These are phyloP conservation scores for Bacillus rossius DNA, from an alignment of 1,140 invertebrate genomes.

Conservation along the genomic window DNA sequence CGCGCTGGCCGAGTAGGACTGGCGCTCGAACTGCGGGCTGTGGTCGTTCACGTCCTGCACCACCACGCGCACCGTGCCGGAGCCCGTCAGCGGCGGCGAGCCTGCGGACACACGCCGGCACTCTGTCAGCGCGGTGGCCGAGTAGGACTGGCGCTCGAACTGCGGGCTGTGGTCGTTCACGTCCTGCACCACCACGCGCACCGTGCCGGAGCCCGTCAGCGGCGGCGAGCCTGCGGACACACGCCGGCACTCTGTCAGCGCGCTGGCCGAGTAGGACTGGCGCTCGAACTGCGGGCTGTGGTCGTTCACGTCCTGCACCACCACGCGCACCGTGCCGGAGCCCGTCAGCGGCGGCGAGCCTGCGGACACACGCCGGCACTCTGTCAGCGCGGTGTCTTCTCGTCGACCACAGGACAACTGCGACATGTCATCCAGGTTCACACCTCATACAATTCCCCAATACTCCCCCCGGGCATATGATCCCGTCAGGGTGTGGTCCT, in stretches of 20 bases:
- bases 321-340: slow-evolving; percentile 76
- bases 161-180: slow-evolving; percentile 89
- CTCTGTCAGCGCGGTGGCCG: slow-evolving; percentile 43
- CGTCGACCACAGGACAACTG: no score
- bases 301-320: slow-evolving; percentile 92
- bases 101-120: slow-evolving; percentile 89
- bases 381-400: slow-evolving; percentile 57
- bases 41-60: slow-evolving; percentile 94
- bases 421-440: no score
- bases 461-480: no score
- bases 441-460: no score
- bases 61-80: slow-evolving; percentile 75
- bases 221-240: slow-evolving; percentile 82
- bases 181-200: slow-evolving; percentile 83
- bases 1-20: slow-evolving; percentile 51
- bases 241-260: slow-evolving; percentile 74
- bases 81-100: slow-evolving; percentile 70
- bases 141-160: slow-evolving; percentile 71
- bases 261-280: slow-evolving; percentile 66
- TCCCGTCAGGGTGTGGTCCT: no score
- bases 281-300: slow-evolving; percentile 80
- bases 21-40: slow-evolving; percentile 72
- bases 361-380: slow-evolving; percentile 51
- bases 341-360: slow-evolving; percentile 87
- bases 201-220: slow-evolving; percentile 76